Base-by-base conservation (phyloP, 2,113 vertebrate genomes). In the Rhea pennata region DNA sequence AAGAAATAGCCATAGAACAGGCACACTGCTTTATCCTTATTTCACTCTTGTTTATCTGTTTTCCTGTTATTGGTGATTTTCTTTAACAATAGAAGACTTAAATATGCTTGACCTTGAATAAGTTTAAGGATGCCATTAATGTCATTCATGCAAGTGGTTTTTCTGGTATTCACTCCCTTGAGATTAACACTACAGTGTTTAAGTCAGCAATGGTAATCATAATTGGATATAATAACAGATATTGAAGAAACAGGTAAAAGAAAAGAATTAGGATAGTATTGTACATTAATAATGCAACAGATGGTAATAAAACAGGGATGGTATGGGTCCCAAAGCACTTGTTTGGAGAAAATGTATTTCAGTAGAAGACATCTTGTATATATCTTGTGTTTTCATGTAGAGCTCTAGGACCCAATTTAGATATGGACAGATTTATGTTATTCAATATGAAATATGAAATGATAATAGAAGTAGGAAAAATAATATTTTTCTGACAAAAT, bases 61-160 rank as follows among this genome's bases (percentile, higher is more conserved):
- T 92, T 74, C 12, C 64, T 71, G 27, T 58, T 92, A 50, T 14
- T 5, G n/a, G 10, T 51, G 17, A 56, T 87, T 82, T 79, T n/a
- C 29, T 59, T 90, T 78, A 83, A 36, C 8, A 46, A 12, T 11
- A 29, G 36, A 62, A 65, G 14, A 15, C 7, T 51, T 65, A 86
- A 86, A 78, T 6, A 64, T 4, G 27, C 7, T 65, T 84, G 36
- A 66, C 66, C 14, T 44, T 54, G 33, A 8, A 87, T 42, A 72
- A 20, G 3, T 24, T 7, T 21, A 54, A 79, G 29, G 33, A 53
- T 79, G 11, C 8, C 56, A 42, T 19, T 64, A 61, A 58, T 15
- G 13, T 2, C 15, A 33, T 9, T 67, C 21, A 51, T 8, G 4
- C 2, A 12, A 67, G 5, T 33, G 9, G 1, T 69, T 4, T 36